Evolutionary conservation across 2,113 vertebrate genomes (phyloP), one percentile per base, ranked within the genome.

Genomic region (Cygnus atratus): DNA sequence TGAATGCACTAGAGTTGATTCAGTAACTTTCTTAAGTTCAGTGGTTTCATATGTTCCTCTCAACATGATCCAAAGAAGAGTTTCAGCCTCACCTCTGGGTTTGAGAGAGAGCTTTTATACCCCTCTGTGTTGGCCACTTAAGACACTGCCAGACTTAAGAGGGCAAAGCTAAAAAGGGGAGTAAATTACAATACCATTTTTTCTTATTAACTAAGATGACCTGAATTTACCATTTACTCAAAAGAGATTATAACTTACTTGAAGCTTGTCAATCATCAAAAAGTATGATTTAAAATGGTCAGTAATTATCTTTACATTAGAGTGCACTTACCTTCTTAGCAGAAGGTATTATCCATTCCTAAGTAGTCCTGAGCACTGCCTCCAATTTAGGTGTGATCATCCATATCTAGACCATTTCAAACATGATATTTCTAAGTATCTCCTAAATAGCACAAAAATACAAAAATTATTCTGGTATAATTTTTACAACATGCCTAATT

Each of bases 61-160:
- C 95, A 91, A 96, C 93, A 95, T 89, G 97, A 96, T 97, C 96
- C 97, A 95, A 97, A 98, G 92, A 79, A 91, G 84, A 96, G 97
- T 87, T 76, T 77, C 28, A 79, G 25, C 81, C 89, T 97, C 90
- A 91, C 48, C 97, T 97, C 97, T 97, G 98, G 96, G 93, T 97
- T 98, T 97, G 39, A 93, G 35, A 97, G 98, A 98, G 98, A 96
- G 33, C 61, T 98, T 44, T 61, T 98, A 65, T 98, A 96, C 98
- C 98, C 98, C 98, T 97, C 98, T 88, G 95, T 98, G 48, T 98
- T 98, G 96, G 98, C 97, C 98, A 98, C 97, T 97, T 97, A 98
- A 98, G 97, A 98, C 98, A 98, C 96, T 4, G 29, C 0, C 44
- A 95, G 98, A 97, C 97, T 98, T 97, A 98, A 98, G 98, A 98